A percentile compares a stretch with the other conserved stretches of the same genome.
These are phyloP conservation scores for Araneus ventricosus DNA, from an alignment of 1,140 invertebrate genomes.

Conservation along the genomic window DNA sequence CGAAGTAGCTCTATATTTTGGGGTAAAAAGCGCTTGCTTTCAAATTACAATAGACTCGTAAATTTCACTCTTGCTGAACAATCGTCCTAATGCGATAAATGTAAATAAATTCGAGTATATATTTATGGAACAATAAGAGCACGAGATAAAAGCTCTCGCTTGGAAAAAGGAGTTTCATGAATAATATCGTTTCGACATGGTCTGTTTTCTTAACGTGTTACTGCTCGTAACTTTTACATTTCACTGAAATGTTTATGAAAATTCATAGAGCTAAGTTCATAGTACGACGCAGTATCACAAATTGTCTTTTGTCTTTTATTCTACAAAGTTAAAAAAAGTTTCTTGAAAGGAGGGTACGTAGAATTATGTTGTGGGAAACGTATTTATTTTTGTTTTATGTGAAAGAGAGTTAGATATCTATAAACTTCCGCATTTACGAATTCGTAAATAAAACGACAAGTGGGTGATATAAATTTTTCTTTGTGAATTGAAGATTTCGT, in stretches of 20 bases:
- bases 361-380: not conserved
- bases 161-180: conserved; percentile 50
- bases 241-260: conserved; percentile 47
- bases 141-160: conserved; percentile 44
- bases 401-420: not conserved
- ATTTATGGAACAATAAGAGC: conserved; percentile 71
- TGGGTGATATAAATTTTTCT: no score
- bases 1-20: conserved; percentile 56
- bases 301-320: conserved; percentile 29
- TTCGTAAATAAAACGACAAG: not conserved
- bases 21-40: conserved; percentile 56
- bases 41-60: conserved; percentile 71
- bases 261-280: conserved; percentile 32
- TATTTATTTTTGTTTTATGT: not conserved
- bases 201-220: conserved; percentile 62
- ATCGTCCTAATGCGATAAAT: conserved; percentile 60
- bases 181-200: conserved; percentile 51
- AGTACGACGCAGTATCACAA: conserved; percentile 25
- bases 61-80: conserved; percentile 64
- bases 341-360: conserved; percentile 15
- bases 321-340: conserved; percentile 24
- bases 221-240: conserved; percentile 49
- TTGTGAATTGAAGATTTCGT: no score
- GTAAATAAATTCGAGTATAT: conserved; percentile 57
- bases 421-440: conserved; percentile 3